A percentile compares a stretch with the other conserved stretches of the same genome.
phyloP scores from a whole-genome alignment of 2,797 vertebrate genomes.

The Girardinus metallicus region DNA sequence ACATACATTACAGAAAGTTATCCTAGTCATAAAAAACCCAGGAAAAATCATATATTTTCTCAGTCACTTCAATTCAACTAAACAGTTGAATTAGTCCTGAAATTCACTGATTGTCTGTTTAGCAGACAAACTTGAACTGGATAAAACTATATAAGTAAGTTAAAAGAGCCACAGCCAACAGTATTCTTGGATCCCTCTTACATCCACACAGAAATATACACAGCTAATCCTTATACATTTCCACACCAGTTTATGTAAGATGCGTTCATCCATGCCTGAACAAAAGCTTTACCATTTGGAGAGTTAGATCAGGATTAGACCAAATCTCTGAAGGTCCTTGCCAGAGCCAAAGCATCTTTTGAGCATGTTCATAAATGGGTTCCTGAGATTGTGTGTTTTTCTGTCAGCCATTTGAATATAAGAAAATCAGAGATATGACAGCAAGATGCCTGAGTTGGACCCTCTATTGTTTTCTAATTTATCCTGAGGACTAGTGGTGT shows the following conservation, averaged over 20 bases:
- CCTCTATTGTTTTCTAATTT: slow-evolving; percentile 15
- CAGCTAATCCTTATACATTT: slow-evolving; percentile 35
- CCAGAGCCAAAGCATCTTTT: slow-evolving; percentile 47
- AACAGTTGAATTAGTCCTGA: not conserved
- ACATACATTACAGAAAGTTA: not conserved
- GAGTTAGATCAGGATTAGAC: slow-evolving; percentile 65
- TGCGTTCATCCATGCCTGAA: slow-evolving; percentile 46
- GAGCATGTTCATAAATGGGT: slow-evolving; percentile 59
- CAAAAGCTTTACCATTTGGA: slow-evolving; percentile 57
- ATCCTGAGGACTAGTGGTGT: slow-evolving; percentile 11
- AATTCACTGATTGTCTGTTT: not conserved
- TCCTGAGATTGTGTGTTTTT: slow-evolving; percentile 48
- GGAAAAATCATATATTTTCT: no score
- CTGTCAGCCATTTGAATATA: slow-evolving; percentile 30
- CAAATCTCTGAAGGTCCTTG: slow-evolving; percentile 50
- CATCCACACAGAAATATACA: slow-evolving; percentile 13
- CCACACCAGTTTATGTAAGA: slow-evolving; percentile 49
- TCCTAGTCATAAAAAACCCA: no score
- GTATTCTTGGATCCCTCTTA: not conserved
- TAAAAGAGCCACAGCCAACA: not conserved
- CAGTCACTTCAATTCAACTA: not conserved
- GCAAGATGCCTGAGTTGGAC: not conserved
- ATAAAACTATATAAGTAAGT: not conserved
- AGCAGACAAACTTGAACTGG: not conserved
- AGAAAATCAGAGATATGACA: slow-evolving; percentile 4